Conservation (phyloP, 2,113 vertebrate species). For the Oryzias melastigma region DNA sequence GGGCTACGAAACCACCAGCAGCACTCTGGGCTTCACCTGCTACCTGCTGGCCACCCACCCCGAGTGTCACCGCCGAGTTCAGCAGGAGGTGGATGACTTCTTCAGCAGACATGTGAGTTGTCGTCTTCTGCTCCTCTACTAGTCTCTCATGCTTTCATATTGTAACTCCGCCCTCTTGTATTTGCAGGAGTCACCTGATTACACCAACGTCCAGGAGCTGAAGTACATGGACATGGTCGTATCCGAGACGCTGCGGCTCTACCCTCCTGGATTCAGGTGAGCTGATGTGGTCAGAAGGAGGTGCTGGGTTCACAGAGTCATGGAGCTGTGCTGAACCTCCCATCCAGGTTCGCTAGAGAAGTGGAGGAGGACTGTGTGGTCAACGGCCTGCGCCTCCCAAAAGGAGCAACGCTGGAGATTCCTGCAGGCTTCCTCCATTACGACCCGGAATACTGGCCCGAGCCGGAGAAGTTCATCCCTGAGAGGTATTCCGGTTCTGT, state of each 20-base stretch:
- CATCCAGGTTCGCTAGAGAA: constrained; percentile 83
- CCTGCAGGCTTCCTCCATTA: constrained; percentile 86
- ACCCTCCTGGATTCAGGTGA: constrained; percentile 92
- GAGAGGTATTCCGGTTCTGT: constrained; percentile 79
- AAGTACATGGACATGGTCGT: constrained; percentile 95
- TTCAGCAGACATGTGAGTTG: constrained; percentile 83
- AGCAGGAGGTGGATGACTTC: constrained; percentile 86
- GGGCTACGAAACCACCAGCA: constrained; percentile 89
- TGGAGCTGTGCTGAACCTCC: background rate
- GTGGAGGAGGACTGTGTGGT: constrained; percentile 81
- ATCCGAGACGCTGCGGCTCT: constrained; percentile 87
- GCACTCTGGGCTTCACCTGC: constrained; percentile 84
- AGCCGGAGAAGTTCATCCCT: constrained; percentile 88
- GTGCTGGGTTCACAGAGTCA: too few relatives aligned
- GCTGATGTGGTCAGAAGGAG: background rate
- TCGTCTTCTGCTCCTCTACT: background rate
- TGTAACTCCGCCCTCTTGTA: background rate
- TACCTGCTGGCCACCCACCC: constrained; percentile 88
- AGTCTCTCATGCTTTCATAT: background rate
- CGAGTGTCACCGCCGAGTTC: constrained; percentile 81
- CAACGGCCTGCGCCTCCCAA: constrained; percentile 82
- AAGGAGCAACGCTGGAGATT: constrained; percentile 82
- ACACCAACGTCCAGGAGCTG: constrained; percentile 83
- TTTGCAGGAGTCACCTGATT: constrained; percentile 80
- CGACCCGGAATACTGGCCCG: constrained; percentile 85